Evolutionary conservation across 2,113 vertebrate species (phyloP).

Genomic region (Pardalotus punctatus): DNA sequence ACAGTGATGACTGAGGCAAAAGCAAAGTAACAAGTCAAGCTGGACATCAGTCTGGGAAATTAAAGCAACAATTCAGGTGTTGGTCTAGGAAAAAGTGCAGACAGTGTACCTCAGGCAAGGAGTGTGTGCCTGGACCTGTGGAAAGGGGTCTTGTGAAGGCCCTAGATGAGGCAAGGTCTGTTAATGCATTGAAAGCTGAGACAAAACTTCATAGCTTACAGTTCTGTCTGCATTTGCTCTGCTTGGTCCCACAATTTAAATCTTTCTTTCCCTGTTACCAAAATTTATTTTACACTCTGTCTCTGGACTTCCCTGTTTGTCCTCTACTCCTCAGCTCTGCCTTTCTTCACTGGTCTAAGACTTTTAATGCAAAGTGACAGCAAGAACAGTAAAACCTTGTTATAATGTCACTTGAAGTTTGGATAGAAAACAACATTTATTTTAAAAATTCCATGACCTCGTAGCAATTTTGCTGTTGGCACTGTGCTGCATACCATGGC

Average conservation of each 20-base stretch:
- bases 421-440: slow-evolving; percentile 32
- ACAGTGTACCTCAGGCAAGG: neutral
- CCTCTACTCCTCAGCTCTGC: neutral
- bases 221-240: neutral
- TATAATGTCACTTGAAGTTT: slow-evolving; percentile 46
- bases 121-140: neutral
- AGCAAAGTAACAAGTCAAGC: neutral
- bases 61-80: neutral
- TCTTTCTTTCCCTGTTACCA: neutral
- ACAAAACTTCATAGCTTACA: neutral
- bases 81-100: neutral
- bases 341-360: neutral
- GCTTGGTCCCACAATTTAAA: neutral
- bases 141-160: neutral
- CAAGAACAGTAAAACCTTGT: slow-evolving; percentile 41
- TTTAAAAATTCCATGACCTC: neutral
- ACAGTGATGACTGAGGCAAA: neutral
- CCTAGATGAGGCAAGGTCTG: neutral
- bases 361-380: slow-evolving; percentile 29
- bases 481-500: neutral
- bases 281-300: neutral
- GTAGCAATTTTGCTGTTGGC: slow-evolving; percentile 18
- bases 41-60: neutral
- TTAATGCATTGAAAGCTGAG: neutral
- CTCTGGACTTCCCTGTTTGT: neutral